Evolutionary conservation across 2,113 vertebrate genomes (phyloP).

Genomic region (Phoxinus phoxinus): DNA sequence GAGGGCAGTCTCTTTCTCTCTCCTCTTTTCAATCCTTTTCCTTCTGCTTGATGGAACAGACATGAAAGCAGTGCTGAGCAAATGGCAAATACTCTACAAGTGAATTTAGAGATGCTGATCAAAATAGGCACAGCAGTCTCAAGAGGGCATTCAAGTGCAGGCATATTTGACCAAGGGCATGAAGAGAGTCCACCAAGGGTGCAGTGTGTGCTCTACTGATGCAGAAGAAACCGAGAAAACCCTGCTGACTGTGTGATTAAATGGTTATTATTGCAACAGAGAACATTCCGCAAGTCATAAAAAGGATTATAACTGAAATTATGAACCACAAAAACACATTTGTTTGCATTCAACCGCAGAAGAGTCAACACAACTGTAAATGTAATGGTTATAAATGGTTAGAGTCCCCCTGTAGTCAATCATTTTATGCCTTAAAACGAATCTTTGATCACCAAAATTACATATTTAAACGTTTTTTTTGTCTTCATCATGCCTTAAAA

Average conservation of each 20-base stretch:
- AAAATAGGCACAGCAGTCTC: background rate
- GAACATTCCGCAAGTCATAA: background rate
- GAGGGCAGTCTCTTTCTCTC: background rate
- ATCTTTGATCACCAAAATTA: too few relatives aligned
- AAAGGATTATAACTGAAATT: background rate
- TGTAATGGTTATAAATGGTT: background rate
- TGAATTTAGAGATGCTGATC: slow-evolving; percentile 29
- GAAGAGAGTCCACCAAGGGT: background rate
- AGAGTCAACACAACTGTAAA: background rate
- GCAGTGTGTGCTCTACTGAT: background rate
- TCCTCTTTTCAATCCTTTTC: background rate
- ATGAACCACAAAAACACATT: background rate
- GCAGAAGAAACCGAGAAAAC: background rate
- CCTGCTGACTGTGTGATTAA: background rate
- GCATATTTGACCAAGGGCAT: slow-evolving; percentile 21
- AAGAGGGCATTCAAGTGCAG: slow-evolving; percentile 11
- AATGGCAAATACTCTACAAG: background rate
- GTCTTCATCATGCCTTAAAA: too few relatives aligned
- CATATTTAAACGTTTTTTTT: too few relatives aligned
- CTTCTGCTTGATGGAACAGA: background rate
- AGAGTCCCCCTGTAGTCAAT: background rate
- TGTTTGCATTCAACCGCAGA: too few relatives aligned
- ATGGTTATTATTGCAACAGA: background rate
- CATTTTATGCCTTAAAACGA: too few relatives aligned
- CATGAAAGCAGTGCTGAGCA: background rate